phyloP scores from a whole-genome alignment of 2,113 vertebrate genomes.

The Merops nubicus region DNA sequence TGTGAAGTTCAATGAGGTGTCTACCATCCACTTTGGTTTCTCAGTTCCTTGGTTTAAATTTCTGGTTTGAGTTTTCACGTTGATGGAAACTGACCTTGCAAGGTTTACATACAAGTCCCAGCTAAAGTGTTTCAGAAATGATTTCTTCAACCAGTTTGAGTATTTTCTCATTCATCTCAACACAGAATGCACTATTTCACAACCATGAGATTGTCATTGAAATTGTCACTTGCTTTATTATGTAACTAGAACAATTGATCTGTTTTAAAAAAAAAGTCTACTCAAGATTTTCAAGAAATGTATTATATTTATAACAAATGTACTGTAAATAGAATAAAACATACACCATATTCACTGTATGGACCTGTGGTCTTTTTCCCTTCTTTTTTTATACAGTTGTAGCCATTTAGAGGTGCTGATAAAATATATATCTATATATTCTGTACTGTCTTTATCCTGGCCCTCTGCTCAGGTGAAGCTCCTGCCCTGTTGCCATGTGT shows the following conservation, averaged over 20 bases:
- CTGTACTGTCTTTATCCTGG: not conserved
- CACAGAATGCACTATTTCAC: conserved; percentile 77
- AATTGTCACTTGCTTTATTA: conserved; percentile 81
- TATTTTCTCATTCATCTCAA: conserved; percentile 76
- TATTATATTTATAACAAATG: conserved; percentile 99
- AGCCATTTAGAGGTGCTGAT: not conserved
- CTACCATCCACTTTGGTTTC: conserved; percentile 48
- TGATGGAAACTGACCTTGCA: conserved; percentile 34
- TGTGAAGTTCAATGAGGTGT: conserved; percentile 67
- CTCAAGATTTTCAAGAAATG: conserved; percentile 92
- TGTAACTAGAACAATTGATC: conserved; percentile 81
- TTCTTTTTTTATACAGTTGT: not conserved
- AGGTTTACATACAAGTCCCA: conserved; percentile 63
- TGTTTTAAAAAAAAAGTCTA: conserved; percentile 88
- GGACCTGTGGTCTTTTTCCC: conserved; percentile 5
- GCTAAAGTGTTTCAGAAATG: conserved; percentile 40
- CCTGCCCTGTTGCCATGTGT: not conserved
- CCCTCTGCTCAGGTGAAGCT: not conserved
- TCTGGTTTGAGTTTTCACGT: conserved; percentile 34
- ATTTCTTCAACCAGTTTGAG: conserved; percentile 67
- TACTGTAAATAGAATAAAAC: conserved; percentile 98
- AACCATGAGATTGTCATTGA: conserved; percentile 75
- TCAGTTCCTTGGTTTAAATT: conserved; percentile 39
- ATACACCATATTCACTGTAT: conserved; percentile 83
- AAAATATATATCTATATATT: fast-evolving